Percentiles rank a stretch among this genome's conserved stretches.
These are phyloP conservation scores for Atherinosoma microstoma DNA, from an alignment of 2,797 vertebrate genomes.

Conservation along the genomic window DNA sequence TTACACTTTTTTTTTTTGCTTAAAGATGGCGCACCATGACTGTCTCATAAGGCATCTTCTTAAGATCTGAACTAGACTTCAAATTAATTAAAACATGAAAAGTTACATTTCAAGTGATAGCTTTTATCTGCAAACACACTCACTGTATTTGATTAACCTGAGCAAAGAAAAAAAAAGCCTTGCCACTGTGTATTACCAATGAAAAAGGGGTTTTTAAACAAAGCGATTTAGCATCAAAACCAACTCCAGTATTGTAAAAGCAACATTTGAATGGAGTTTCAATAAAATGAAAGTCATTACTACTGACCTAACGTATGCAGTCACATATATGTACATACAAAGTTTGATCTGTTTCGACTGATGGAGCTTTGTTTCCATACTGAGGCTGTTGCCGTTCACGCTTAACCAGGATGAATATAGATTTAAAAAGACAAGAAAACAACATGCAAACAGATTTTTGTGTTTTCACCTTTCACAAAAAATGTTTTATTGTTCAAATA, in stretches of 20 bases:
- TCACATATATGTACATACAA: not conserved
- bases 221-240: constrained; percentile 33
- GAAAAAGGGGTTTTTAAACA: constrained; percentile 30
- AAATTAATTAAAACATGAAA: constrained; percentile 15
- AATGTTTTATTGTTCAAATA: not conserved
- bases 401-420: constrained; percentile 16
- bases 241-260: constrained; percentile 16
- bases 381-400: not conserved
- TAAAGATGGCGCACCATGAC: not conserved
- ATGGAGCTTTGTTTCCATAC: constrained; percentile 18
- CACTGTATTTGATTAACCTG: not conserved
- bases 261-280: constrained; percentile 16
- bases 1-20: constrained; percentile 18
- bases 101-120: constrained; percentile 11
- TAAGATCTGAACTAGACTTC: constrained; percentile 15
- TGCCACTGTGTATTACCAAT: constrained; percentile 46
- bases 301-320: constrained; percentile 9
- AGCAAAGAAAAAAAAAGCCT: constrained; percentile 48
- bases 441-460: constrained; percentile 17
- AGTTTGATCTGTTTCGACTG: constrained; percentile 17
- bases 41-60: not conserved
- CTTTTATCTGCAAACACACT: not conserved
- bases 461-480: not conserved
- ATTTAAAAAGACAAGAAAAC: constrained; percentile 35
- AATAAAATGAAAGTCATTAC: not conserved